Conservation (phyloP, 2,888 invertebrate species). For the Malacosoma neustria region DNA sequence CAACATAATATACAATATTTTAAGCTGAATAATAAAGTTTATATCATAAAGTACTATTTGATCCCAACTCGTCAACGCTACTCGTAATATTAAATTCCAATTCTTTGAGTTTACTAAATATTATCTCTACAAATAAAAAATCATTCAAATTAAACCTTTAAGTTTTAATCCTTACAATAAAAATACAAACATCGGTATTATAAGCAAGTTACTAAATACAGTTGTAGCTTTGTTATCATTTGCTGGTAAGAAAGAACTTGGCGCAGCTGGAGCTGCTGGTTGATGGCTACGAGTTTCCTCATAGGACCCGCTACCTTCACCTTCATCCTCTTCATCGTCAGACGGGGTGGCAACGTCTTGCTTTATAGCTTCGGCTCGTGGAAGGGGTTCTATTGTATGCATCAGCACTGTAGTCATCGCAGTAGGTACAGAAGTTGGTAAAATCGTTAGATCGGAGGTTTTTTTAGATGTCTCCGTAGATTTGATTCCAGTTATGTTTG, state of each 20-base stretch:
- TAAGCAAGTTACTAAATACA: slow-evolving; percentile 7
- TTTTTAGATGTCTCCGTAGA: slow-evolving; percentile 14
- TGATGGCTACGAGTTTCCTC: slow-evolving; percentile 41
- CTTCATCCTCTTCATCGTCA: slow-evolving; percentile 61
- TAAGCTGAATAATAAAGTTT: too few species aligned
- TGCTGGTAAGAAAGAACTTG: slow-evolving; percentile 55
- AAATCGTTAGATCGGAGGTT: slow-evolving; percentile 11
- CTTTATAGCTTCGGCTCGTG: slow-evolving; percentile 49
- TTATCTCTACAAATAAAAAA: neutral
- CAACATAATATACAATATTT: too few species aligned
- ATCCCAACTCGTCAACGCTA: slow-evolving; percentile 46
- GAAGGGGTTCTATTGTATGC: slow-evolving; percentile 20
- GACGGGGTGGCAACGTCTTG: slow-evolving; percentile 51
- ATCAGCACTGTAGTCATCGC: slow-evolving; percentile 14
- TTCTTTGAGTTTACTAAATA: slow-evolving; percentile 27
- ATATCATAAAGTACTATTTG: too few species aligned
- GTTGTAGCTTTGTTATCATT: slow-evolving; percentile 36
- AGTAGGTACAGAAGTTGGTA: slow-evolving; percentile 12
- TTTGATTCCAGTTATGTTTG: slow-evolving; percentile 19
- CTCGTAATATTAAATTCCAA: slow-evolving; percentile 23
- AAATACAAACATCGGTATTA: slow-evolving; percentile 12
- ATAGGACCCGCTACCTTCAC: slow-evolving; percentile 53
- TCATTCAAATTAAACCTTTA: neutral
- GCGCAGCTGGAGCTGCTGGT: slow-evolving; percentile 52
- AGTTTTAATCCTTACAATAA: neutral